Conservation (phyloP, 2,797 vertebrate species). For the Darevskia mixta region DNA sequence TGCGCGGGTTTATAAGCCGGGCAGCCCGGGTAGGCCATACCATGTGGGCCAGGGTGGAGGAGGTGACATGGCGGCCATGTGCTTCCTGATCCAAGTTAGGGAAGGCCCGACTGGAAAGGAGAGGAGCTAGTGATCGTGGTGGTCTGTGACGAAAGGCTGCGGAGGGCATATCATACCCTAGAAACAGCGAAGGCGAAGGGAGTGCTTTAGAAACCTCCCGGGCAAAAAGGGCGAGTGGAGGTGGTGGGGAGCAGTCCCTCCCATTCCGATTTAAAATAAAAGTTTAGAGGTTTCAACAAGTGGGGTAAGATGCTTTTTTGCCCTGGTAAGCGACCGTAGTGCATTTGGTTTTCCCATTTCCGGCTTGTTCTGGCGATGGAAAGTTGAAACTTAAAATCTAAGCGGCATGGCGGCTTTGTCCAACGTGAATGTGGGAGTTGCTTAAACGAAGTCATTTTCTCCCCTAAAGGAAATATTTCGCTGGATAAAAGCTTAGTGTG, state of each 20-base stretch:
- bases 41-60: accelerated
- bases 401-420: background rate
- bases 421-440: too few species aligned
- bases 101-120: background rate
- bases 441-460: background rate
- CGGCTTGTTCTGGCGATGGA: background rate
- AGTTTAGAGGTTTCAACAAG: too few species aligned
- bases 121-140: background rate
- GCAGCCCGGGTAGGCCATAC: background rate
- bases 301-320: background rate
- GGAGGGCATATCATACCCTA: too few species aligned
- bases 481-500: background rate
- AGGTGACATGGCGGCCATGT: constrained; percentile 13
- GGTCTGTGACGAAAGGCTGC: background rate
- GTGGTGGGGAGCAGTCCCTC: background rate
- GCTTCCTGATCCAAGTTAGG: background rate
- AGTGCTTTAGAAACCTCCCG: too few species aligned
- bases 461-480: background rate
- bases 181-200: too few species aligned
- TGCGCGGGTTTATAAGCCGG: accelerated
- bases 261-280: too few species aligned
- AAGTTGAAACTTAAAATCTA: too few species aligned
- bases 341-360: background rate
- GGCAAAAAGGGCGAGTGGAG: too few species aligned
- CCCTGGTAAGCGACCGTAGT: background rate